Evolutionary conservation across 2,113 vertebrate genomes (phyloP).

Genomic region (Paradoxurus hermaphroditus): DNA sequence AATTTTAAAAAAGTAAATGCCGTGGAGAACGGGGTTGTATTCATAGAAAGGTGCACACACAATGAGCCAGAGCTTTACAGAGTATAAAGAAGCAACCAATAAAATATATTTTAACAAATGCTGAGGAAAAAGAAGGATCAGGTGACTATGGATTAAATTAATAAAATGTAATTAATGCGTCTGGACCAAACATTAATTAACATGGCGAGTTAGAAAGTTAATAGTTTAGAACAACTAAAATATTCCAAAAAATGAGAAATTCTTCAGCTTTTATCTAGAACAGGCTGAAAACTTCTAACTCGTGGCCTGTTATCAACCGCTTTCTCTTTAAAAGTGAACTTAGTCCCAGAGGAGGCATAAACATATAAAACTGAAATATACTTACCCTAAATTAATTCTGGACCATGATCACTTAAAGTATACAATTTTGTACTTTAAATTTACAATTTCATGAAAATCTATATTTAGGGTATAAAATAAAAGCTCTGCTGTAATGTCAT

Average conservation of each 20-base stretch:
- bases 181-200: not conserved
- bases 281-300: not conserved
- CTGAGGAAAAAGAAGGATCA: not conserved
- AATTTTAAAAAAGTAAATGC: not conserved
- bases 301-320: not conserved
- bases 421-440: constrained; percentile 16
- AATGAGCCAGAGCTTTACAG: not conserved
- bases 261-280: not conserved
- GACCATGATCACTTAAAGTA: not conserved
- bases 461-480: constrained; percentile 26
- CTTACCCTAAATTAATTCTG: not conserved
- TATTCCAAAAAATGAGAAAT: not conserved
- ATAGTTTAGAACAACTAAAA: not conserved
- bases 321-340: not conserved
- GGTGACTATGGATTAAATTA: not conserved
- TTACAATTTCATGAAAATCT: not conserved
- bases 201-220: not conserved
- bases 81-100: not conserved
- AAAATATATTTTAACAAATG: not conserved
- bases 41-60: not conserved
- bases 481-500: not conserved
- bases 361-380: constrained; percentile 19
- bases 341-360: not conserved
- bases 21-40: not conserved
- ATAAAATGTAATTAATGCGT: not conserved